phyloP scores from a whole-genome alignment of 1,140 invertebrate species.

The Planococcus citri region DNA sequence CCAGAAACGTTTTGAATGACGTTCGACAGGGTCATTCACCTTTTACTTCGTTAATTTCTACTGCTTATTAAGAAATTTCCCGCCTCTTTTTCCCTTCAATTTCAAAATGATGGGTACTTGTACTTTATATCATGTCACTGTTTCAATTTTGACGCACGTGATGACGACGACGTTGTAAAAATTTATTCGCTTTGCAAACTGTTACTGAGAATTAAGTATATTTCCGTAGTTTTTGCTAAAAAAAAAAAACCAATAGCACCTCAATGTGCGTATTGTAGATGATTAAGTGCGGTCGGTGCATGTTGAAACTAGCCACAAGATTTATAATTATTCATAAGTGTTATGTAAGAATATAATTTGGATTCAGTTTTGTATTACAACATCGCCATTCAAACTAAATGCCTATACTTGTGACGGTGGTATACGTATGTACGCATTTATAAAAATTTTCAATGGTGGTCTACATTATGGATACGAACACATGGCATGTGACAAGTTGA shows the following conservation, averaged over 20 bases:
- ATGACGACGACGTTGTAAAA: no score
- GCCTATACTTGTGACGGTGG: not conserved
- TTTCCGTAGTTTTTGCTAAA: not conserved
- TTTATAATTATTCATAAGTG: constrained; percentile 4
- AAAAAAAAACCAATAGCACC: not conserved
- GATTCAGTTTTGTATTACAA: not conserved
- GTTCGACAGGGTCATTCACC: not conserved
- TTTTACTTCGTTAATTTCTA: not conserved
- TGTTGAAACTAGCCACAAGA: constrained; percentile 2
- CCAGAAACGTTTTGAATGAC: not conserved
- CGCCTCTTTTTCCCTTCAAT: not conserved
- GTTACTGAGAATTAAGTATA: not conserved
- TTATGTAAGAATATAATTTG: constrained; percentile 4
- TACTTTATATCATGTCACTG: no score
- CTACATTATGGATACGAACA: no score
- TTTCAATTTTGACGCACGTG: no score
- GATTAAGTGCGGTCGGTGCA: not conserved
- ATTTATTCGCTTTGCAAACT: no score
- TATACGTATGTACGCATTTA: not conserved
- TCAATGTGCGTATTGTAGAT: not conserved
- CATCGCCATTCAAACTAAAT: not conserved
- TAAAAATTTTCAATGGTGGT: not conserved
- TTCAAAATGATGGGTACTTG: not conserved
- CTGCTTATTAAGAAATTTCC: not conserved
- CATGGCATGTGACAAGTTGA: no score